Conservation (phyloP, 2,888 invertebrate species). For the Cephus runcator region DNA sequence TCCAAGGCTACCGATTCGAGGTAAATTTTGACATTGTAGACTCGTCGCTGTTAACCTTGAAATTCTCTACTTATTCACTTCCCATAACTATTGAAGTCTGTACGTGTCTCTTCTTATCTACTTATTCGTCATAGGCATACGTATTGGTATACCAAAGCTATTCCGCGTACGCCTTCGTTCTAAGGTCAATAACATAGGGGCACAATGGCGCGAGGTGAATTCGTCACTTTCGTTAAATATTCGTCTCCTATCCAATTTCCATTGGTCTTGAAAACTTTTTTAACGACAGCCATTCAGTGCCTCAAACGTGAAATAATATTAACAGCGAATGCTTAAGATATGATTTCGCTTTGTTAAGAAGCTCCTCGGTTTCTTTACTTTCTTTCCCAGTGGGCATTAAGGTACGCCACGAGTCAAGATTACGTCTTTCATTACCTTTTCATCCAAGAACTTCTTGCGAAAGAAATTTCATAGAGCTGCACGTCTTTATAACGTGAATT, state of each 20-base stretch:
- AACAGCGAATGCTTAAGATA: not conserved
- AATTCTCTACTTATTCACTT: not conserved
- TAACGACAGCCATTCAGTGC: not conserved
- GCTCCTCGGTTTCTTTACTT: not conserved
- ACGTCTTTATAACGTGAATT: not conserved
- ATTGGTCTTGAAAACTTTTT: not conserved
- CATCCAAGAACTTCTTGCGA: not conserved
- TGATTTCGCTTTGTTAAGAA: not conserved
- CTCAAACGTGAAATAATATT: not conserved
- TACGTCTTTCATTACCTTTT: not conserved
- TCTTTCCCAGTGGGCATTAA: not conserved
- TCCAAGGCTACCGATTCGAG: slow-evolving; percentile 3
- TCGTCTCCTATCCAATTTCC: not conserved
- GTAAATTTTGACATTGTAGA: slow-evolving; percentile 3
- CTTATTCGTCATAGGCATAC: not conserved
- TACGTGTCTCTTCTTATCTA: not conserved
- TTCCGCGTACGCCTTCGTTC: slow-evolving; percentile 4
- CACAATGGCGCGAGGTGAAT: not conserved
- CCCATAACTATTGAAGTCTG: not conserved
- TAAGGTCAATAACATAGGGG: slow-evolving; percentile 24
- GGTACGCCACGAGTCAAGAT: not conserved
- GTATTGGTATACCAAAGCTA: slow-evolving; percentile 8
- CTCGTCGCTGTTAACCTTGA: slow-evolving; percentile 1
- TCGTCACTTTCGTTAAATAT: not conserved
- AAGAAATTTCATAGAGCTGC: not conserved